Percentiles rank a stretch among this genome's conserved stretches.
Conservation (phyloP, 2,113 vertebrate species). For the Pitta sordida region DNA sequence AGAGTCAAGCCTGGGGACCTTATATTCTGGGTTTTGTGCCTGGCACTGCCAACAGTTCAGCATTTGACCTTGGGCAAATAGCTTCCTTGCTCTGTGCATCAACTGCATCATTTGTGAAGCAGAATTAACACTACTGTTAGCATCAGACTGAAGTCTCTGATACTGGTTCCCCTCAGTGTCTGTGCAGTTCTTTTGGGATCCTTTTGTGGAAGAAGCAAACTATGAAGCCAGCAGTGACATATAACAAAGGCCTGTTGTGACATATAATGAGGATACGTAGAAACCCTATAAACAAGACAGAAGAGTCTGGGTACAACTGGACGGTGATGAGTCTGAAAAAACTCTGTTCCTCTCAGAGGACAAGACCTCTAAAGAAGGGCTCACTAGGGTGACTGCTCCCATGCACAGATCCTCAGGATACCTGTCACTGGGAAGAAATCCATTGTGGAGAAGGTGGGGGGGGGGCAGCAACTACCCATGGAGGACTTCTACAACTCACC, state of each 20-base stretch:
- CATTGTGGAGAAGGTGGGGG: background rate
- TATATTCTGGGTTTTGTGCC: background rate
- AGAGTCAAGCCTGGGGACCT: background rate
- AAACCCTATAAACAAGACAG: background rate
- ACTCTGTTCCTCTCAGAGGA: background rate
- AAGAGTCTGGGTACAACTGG: background rate
- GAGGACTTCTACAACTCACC: background rate
- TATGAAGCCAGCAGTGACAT: background rate
- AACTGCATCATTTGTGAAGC: background rate
- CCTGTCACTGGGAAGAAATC: background rate
- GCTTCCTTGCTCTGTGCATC: background rate
- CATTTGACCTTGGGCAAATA: constrained; percentile 20
- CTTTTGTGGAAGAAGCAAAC: constrained; percentile 21
- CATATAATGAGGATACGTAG: accelerated
- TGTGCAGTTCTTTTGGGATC: constrained; percentile 47
- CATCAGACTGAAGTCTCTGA: background rate
- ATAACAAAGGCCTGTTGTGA: background rate
- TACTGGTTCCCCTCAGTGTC: background rate
- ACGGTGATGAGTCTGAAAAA: background rate
- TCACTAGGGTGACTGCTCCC: background rate
- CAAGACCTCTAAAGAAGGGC: background rate
- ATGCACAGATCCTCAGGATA: background rate
- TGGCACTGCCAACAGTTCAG: background rate
- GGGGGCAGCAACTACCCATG: background rate
- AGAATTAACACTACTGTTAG: background rate